phyloP scores from a whole-genome alignment of 2,113 vertebrate species.

The Cyphomyrus plagiostoma region DNA sequence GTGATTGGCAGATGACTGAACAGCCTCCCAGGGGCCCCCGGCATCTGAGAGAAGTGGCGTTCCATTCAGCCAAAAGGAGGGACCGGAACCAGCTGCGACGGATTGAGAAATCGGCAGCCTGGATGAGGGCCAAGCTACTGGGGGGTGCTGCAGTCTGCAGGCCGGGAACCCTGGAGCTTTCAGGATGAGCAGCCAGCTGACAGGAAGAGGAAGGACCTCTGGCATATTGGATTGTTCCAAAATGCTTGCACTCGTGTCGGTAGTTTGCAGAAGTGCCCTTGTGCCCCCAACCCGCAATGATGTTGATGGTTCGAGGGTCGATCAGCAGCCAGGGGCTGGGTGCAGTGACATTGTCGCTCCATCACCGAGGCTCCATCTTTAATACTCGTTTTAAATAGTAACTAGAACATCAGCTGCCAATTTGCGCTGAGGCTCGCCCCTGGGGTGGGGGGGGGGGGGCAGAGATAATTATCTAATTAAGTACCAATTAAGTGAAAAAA shows the following conservation, averaged over 20 bases:
- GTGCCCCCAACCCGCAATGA: not conserved
- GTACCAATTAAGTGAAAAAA: not conserved
- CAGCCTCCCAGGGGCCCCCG: slow-evolving; percentile 31
- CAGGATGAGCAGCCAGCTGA: not conserved
- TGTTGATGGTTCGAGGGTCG: not conserved
- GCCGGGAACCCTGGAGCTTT: not conserved
- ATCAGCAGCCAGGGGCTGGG: not conserved
- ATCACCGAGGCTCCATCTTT: not conserved
- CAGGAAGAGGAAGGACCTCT: not conserved
- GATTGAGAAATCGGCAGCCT: not conserved
- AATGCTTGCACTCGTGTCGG: not conserved
- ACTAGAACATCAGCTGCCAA: slow-evolving; percentile 6
- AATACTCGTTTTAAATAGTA: slow-evolving; percentile 1
- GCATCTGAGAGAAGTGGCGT: slow-evolving; percentile 45
- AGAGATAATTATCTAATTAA: slow-evolving; percentile 4
- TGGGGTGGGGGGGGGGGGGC: not conserved
- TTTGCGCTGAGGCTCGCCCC: not conserved
- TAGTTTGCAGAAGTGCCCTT: not conserved
- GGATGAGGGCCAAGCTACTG: not conserved
- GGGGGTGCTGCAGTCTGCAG: not conserved
- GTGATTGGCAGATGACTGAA: slow-evolving; percentile 34
- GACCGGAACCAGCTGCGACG: not conserved
- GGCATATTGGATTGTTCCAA: not conserved
- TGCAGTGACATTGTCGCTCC: not conserved
- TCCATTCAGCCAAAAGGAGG: slow-evolving; percentile 30